These are phyloP conservation scores for Cyprinodon tularosa DNA, from an alignment of 2,113 vertebrate species.

Conservation along the genomic window DNA sequence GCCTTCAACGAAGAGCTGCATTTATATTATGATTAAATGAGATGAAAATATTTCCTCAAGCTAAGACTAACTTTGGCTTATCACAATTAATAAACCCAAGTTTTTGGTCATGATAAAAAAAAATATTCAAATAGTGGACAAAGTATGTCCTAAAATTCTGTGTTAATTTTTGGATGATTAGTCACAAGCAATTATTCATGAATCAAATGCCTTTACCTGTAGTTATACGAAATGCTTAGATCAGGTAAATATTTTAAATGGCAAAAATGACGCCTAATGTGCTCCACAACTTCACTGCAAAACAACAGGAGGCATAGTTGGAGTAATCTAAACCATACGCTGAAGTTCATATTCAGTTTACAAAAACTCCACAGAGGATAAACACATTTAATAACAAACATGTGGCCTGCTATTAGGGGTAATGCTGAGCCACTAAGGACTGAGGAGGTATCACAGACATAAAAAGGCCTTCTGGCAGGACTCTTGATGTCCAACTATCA, in stretches of 20 bases:
- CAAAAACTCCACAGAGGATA: conserved; percentile 40
- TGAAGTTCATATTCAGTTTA: conserved; percentile 46
- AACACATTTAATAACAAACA: conserved; percentile 51
- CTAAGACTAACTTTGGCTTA: no score
- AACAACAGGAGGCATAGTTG: conserved; percentile 43
- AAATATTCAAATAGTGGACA: conserved; percentile 1
- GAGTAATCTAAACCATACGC: conserved; percentile 53
- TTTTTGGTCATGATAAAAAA: not conserved
- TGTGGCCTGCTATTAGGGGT: conserved; percentile 36
- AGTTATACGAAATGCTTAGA: conserved; percentile 46
- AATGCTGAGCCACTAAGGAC: conserved; percentile 40
- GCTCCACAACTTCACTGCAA: conserved; percentile 48
- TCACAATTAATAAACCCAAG: not conserved
- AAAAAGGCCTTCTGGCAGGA: conserved; percentile 23
- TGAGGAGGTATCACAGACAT: conserved; percentile 28
- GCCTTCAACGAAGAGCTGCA: not conserved
- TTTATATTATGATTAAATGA: not conserved
- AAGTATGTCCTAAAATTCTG: conserved; percentile 48
- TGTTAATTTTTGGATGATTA: conserved; percentile 60
- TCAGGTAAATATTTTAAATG: conserved; percentile 55
- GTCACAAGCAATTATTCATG: conserved; percentile 57
- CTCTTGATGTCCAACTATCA: conserved; percentile 28
- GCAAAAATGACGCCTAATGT: conserved; percentile 32
- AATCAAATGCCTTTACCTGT: conserved; percentile 70
- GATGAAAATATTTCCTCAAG: no score